Base-by-base conservation (phyloP, 2,113 vertebrate species). In the Shinisaurus crocodilurus region DNA sequence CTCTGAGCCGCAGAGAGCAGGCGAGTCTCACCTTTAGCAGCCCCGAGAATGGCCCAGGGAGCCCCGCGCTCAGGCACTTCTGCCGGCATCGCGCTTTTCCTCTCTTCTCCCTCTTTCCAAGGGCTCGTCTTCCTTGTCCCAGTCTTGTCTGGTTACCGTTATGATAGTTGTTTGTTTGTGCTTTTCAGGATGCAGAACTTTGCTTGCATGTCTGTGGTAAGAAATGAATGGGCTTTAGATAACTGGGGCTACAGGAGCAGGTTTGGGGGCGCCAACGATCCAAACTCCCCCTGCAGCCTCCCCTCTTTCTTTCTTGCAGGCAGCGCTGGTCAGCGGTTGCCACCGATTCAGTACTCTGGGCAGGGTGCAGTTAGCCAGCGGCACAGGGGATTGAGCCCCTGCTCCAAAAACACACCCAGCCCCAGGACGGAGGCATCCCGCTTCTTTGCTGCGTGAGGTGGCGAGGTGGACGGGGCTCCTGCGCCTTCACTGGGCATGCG, bases 211-310 rank as follows among this genome's bases (percentile, higher is more conserved):
- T 80, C 23, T 85, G 87, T 63, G 72, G 88, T 82, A 77, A 1
- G 60, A 69, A 84, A 72, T 84, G 63, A 90, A 60, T 0, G 8
- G 23, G 72, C 34, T 32, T 74, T 69, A 4, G 86, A 34, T 74
- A 63, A 34, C 27, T 16, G 50, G 50, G 29, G 37, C 40, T n/a
- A 50, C 90, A 87, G 94, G 94, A 93, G 90, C 89, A 86, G 72
- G 37, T 80, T 82, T 29, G 40, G 6, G 15, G 88, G 86, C 93
- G 86, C 91, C 93, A 85, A 85, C 2, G 27, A 57, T 89, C 91
- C 85, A 0, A 7, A 0, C 32, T 65, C 77, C 74, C 57, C 76
- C 3, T 57, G 16, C 65, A 27, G 37, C 37, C 12, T 65, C 40
- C 60, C 13, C n/a, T 1, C 6, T 77, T 48, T 69, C 34, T 43